These are phyloP conservation scores for Cavia porcellus DNA, from an alignment of 2,113 vertebrate species.

Conservation along the genomic window DNA sequence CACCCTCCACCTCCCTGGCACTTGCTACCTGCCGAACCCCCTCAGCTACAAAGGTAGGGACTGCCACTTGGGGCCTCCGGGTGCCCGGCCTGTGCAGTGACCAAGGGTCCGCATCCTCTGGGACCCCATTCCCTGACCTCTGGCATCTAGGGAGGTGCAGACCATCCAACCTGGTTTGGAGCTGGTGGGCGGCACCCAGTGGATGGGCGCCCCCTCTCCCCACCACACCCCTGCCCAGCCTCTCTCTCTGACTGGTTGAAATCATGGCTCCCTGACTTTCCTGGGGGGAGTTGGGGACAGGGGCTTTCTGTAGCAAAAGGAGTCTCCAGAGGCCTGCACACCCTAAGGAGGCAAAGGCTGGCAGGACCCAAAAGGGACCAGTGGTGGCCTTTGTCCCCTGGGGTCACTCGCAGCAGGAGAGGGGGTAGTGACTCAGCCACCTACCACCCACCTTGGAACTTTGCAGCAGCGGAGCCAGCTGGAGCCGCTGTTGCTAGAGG, in stretches of 20 bases:
- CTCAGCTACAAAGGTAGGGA: background rate
- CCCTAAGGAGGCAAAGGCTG: background rate
- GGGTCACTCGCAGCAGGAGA: slow-evolving; percentile 24
- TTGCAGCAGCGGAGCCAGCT: slow-evolving; percentile 76
- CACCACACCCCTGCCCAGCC: background rate
- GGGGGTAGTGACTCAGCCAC: slow-evolving; percentile 83
- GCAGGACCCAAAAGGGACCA: background rate
- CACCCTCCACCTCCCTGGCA: slow-evolving; percentile 59
- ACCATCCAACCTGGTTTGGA: background rate
- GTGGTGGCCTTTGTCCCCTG: background rate
- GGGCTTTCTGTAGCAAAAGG: background rate
- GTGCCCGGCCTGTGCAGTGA: background rate
- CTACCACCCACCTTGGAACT: slow-evolving; percentile 82
- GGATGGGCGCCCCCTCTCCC: background rate
- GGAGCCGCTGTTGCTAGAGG: slow-evolving; percentile 82
- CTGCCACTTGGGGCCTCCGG: background rate
- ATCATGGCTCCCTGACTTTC: background rate
- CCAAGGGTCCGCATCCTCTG: background rate
- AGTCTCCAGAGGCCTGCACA: background rate
- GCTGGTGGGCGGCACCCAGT: slow-evolving; percentile 3
- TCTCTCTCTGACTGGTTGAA: background rate
- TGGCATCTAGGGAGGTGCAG: background rate
- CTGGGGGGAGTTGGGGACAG: too few relatives aligned
- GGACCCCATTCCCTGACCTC: background rate
- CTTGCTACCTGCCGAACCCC: background rate